A percentile compares a stretch with the other conserved stretches of the same genome.
Evolutionary conservation across 92 coral and sea anemone genomes (phyloP).

Genomic region (Epizoanthus ramosus): DNA sequence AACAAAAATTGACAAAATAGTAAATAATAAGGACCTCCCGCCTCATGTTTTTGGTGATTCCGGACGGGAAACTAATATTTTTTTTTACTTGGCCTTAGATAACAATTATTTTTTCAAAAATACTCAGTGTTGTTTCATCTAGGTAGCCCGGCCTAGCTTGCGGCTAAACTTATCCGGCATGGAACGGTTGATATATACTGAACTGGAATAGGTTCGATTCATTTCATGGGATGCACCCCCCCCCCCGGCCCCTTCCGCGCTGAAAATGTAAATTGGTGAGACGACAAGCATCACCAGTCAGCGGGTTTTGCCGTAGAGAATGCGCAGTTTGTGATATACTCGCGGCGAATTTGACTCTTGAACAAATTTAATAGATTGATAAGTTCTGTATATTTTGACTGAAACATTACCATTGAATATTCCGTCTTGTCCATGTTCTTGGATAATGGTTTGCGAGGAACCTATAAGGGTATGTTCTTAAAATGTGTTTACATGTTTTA

Average conservation of each 20-base stretch:
- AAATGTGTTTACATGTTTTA: not conserved
- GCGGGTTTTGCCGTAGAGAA: not conserved
- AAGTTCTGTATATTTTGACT: constrained; percentile 29
- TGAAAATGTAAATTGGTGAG: not conserved
- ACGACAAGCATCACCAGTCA: not conserved
- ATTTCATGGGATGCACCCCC: too few species aligned
- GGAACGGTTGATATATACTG: too few species aligned
- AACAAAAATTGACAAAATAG: too few species aligned
- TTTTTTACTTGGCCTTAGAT: too few species aligned
- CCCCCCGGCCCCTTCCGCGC: not conserved
- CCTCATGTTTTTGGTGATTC: too few species aligned
- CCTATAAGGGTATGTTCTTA: constrained; percentile 89
- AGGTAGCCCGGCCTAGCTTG: too few species aligned
- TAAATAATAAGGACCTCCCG: too few species aligned
- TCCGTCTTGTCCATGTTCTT: constrained; percentile 34
- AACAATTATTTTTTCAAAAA: too few species aligned
- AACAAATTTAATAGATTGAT: constrained; percentile 31
- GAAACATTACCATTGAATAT: constrained; percentile 25
- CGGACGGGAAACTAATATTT: too few species aligned
- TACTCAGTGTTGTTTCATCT: too few species aligned
- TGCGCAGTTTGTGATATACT: constrained; percentile 22
- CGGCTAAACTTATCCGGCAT: too few species aligned
- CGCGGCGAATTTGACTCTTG: constrained; percentile 52
- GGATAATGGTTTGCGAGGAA: constrained; percentile 98
- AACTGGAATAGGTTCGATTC: too few species aligned